phyloP scores from a whole-genome alignment of 2,888 invertebrate genomes.

The Athrips mouffetella region DNA sequence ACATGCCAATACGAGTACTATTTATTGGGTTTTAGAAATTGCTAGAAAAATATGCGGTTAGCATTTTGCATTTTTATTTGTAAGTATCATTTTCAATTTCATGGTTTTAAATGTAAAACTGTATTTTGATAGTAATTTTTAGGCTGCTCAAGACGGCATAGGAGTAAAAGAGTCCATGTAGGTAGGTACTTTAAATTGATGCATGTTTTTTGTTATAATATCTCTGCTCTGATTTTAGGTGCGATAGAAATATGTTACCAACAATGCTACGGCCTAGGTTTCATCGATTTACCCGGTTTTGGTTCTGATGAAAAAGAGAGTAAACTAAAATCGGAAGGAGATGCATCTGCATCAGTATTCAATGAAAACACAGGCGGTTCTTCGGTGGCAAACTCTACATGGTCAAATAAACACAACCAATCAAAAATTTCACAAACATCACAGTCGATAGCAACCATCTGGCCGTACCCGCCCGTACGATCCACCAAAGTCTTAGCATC shows the following conservation, averaged over 20 bases:
- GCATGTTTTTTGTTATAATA: too few species aligned
- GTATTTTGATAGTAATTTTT: too few species aligned
- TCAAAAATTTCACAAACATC: too few species aligned
- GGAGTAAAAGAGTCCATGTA: too few species aligned
- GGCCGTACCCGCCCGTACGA: background rate
- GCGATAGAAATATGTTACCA: conserved; percentile 25
- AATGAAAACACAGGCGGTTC: background rate
- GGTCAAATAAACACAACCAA: too few species aligned
- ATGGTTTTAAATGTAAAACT: background rate
- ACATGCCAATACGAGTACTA: background rate
- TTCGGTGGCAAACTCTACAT: too few species aligned
- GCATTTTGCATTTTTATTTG: conserved; percentile 9
- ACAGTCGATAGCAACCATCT: background rate
- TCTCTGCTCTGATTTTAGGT: conserved; percentile 24
- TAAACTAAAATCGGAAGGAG: too few species aligned
- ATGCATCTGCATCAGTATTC: background rate
- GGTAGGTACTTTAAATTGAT: too few species aligned
- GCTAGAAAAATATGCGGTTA: conserved; percentile 18
- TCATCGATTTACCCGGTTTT: conserved; percentile 31
- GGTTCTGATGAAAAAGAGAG: conserved; percentile 14
- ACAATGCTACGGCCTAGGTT: conserved; percentile 29
- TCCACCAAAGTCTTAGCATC: too few species aligned
- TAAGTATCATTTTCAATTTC: background rate
- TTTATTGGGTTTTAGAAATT: conserved; percentile 13
- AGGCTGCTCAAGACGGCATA: too few species aligned